These are phyloP conservation scores for Poeciliopsis occidentalis DNA, from an alignment of 2,113 vertebrate genomes.

Conservation along the genomic window DNA sequence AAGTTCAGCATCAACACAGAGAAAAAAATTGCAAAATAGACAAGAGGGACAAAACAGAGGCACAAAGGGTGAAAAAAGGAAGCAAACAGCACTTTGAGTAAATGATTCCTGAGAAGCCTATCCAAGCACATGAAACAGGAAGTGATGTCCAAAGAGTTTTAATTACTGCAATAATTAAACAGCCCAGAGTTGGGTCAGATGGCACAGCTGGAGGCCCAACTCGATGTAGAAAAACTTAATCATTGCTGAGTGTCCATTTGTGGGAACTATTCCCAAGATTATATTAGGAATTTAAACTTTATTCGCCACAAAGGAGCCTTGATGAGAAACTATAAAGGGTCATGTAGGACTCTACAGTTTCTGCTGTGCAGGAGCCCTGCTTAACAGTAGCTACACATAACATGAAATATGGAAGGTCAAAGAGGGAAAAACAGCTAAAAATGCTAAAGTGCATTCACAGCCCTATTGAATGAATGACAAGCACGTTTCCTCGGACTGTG, in stretches of 20 bases:
- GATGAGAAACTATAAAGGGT: neutral
- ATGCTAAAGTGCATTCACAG: too few species aligned
- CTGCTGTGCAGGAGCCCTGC: too few species aligned
- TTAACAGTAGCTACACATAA: too few species aligned
- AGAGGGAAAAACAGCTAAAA: too few species aligned
- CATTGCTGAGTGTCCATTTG: slow-evolving; percentile 22
- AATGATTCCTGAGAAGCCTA: slow-evolving; percentile 62
- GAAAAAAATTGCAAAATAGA: slow-evolving; percentile 9
- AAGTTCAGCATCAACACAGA: slow-evolving; percentile 1
- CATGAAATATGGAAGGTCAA: too few species aligned
- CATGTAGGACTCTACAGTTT: too few species aligned
- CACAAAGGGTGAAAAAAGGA: slow-evolving; percentile 45
- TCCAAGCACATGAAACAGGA: slow-evolving; percentile 47
- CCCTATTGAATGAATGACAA: too few species aligned
- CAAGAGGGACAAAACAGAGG: slow-evolving; percentile 22
- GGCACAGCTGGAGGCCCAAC: neutral
- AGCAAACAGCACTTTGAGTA: slow-evolving; percentile 42
- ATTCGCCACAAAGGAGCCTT: neutral
- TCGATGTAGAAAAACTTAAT: slow-evolving; percentile 17
- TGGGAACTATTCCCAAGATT: slow-evolving; percentile 11
- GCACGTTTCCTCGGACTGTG: too few species aligned
- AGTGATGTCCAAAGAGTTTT: slow-evolving; percentile 34
- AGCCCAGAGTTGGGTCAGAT: slow-evolving; percentile 40
- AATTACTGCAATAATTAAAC: slow-evolving; percentile 18
- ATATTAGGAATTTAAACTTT: slow-evolving; percentile 1